Conservation (phyloP, 2,797 vertebrate species). For the Poecilia gillii region DNA sequence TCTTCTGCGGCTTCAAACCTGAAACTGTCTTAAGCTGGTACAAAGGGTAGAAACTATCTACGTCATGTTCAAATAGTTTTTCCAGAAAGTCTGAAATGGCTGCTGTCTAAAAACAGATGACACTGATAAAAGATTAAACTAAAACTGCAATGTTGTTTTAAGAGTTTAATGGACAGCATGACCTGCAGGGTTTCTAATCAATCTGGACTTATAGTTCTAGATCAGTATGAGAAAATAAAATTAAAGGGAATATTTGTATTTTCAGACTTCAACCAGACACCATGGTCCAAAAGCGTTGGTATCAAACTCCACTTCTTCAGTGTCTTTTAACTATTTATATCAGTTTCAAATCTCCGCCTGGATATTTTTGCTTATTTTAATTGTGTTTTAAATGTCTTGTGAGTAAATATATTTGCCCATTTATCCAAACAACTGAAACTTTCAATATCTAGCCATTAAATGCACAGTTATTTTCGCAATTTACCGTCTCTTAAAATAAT, state of each 20-base stretch:
- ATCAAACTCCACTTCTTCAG: background rate
- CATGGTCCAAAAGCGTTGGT: background rate
- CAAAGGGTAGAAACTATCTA: constrained; percentile 5
- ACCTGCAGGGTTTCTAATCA: background rate
- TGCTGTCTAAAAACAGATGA: constrained; percentile 21
- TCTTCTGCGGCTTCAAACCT: constrained; percentile 20
- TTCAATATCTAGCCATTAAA: no score
- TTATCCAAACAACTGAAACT: no score
- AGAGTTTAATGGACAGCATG: background rate
- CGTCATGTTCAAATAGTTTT: constrained; percentile 1
- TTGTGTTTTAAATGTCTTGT: no score
- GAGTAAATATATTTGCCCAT: no score
- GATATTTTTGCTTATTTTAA: no score
- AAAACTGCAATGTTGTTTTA: background rate
- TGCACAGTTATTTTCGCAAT: no score
- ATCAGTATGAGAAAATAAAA: background rate
- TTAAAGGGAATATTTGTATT: background rate
- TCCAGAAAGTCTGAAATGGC: background rate
- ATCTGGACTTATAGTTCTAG: background rate
- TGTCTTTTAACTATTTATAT: background rate
- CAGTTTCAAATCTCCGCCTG: no score
- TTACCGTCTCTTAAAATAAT: no score
- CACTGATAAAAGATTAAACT: background rate
- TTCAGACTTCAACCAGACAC: background rate
- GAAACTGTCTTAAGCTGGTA: constrained; percentile 12